phyloP scores from a whole-genome alignment of 2,113 vertebrate genomes.

The Dinomys branickii region DNA sequence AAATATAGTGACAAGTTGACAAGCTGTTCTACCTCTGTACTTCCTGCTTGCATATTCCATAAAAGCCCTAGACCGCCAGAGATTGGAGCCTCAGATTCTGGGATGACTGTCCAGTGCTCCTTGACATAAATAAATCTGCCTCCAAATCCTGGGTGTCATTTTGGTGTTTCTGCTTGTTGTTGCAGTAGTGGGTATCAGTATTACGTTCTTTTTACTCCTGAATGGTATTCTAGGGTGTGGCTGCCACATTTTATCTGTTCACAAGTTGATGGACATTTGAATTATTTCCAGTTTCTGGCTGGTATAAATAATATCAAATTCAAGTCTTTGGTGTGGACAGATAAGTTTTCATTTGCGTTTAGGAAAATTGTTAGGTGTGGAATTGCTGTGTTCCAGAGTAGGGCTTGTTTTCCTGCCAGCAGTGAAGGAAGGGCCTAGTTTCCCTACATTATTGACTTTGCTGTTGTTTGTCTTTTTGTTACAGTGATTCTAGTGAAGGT shows the following conservation, averaged over 20 bases:
- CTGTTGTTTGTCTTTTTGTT: not conserved
- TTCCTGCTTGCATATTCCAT: not conserved
- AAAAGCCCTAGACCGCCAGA: not conserved
- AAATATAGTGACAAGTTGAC: not conserved
- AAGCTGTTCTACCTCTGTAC: not conserved
- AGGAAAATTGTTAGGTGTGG: not conserved
- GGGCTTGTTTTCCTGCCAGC: not conserved
- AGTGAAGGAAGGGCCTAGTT: not conserved
- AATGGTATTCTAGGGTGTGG: not conserved
- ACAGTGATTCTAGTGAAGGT: not conserved
- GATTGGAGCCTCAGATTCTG: not conserved
- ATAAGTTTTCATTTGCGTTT: not conserved
- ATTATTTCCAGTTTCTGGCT: not conserved
- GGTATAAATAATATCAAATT: not conserved
- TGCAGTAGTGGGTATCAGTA: not conserved
- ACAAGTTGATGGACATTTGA: not conserved
- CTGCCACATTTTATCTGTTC: not conserved
- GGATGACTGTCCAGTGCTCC: not conserved
- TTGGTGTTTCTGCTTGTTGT: not conserved
- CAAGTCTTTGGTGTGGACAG: not conserved
- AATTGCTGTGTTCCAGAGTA: not conserved
- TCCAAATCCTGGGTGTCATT: not conserved
- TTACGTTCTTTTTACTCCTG: not conserved
- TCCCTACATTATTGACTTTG: not conserved
- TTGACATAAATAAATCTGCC: not conserved